Conservation (phyloP, 2,113 vertebrate genomes). For the Ochotona curzoniae region DNA sequence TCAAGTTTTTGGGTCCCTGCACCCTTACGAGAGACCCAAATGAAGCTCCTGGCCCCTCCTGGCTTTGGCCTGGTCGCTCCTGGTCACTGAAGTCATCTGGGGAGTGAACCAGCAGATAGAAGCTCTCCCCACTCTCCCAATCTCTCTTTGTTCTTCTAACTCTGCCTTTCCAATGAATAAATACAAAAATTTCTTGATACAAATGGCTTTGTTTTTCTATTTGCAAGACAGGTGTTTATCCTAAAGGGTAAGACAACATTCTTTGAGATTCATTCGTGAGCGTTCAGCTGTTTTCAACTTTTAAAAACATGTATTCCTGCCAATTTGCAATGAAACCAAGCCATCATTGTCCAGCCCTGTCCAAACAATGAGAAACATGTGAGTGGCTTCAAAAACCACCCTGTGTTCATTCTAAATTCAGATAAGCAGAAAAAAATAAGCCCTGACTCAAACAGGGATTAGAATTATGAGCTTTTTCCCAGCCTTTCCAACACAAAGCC, state of each 20-base stretch:
- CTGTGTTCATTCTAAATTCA: conserved; percentile 65
- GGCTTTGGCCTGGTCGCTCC: too few species aligned
- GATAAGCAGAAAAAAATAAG: conserved; percentile 74
- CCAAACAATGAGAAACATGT: conserved; percentile 65
- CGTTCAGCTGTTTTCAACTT: conserved; percentile 57
- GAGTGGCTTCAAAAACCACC: conserved; percentile 66
- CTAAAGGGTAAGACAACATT: conserved; percentile 47
- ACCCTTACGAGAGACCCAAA: too few species aligned
- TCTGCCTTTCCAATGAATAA: too few species aligned
- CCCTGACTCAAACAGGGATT: conserved; percentile 14
- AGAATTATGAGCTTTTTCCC: not conserved
- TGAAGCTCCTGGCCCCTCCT: too few species aligned
- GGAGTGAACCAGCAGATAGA: too few species aligned
- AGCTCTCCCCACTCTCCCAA: too few species aligned
- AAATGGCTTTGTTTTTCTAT: not conserved
- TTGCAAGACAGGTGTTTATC: conserved; percentile 71
- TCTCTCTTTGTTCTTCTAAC: too few species aligned
- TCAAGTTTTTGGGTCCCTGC: too few species aligned
- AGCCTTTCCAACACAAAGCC: not conserved
- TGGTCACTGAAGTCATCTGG: too few species aligned
- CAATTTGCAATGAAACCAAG: conserved; percentile 57
- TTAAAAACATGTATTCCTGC: conserved; percentile 60
- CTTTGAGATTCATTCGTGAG: conserved; percentile 13
- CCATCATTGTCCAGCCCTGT: conserved; percentile 48
- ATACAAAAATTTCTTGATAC: not conserved